phyloP scores from a whole-genome alignment of 2,113 vertebrate species.

The Oostethus manadensis region DNA sequence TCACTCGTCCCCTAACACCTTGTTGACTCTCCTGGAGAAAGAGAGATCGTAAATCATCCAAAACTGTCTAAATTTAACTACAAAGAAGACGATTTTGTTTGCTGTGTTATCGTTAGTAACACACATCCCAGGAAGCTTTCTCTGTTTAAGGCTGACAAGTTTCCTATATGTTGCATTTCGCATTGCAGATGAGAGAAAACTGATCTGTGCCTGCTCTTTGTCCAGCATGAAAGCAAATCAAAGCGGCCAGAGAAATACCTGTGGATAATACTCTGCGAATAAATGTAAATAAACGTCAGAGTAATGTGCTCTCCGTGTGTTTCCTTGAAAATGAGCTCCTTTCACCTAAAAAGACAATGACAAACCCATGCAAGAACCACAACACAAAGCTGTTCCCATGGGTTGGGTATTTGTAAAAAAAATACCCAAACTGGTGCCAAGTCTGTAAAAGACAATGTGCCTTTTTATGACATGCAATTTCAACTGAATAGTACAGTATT shows the following conservation, averaged over 20 bases:
- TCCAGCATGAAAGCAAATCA: conserved; percentile 43
- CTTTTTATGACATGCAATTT: too few species aligned
- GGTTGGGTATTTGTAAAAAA: too few species aligned
- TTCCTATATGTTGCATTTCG: conserved; percentile 32
- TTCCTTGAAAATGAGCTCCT: conserved; percentile 46
- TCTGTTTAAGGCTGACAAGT: conserved; percentile 49
- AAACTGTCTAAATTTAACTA: conserved; percentile 52
- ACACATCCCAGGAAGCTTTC: conserved; percentile 15
- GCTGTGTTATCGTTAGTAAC: conserved; percentile 37
- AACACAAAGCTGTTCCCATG: not conserved
- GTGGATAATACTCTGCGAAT: conserved; percentile 40
- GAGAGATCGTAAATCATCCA: conserved; percentile 44
- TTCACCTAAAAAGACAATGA: conserved; percentile 53
- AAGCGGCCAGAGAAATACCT: conserved; percentile 38
- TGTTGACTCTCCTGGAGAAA: conserved; percentile 35
- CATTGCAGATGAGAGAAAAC: conserved; percentile 25
- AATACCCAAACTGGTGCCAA: too few species aligned
- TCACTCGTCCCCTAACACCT: conserved; percentile 48
- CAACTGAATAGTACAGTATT: too few species aligned
- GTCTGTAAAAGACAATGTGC: too few species aligned
- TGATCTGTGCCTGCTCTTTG: conserved; percentile 17
- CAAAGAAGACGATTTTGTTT: conserved; percentile 45
- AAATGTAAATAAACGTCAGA: conserved; percentile 68
- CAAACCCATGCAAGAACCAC: conserved; percentile 30
- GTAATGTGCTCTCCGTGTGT: conserved; percentile 54